Base-by-base conservation (phyloP, 2,888 invertebrate genomes). In the Anticlea derivata region DNA sequence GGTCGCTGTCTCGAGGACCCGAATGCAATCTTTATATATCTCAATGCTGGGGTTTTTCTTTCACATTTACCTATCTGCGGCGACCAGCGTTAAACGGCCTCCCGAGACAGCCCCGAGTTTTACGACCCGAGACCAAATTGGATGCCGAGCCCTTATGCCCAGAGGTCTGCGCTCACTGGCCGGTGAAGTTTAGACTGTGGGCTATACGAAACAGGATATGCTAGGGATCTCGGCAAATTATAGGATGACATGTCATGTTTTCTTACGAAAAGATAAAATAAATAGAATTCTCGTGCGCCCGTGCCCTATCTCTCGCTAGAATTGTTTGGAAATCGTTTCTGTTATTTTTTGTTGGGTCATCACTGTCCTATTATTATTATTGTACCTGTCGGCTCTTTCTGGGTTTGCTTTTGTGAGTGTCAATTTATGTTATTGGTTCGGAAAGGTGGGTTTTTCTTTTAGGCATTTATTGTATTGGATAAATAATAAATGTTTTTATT, bases 221-320 rank as follows among this genome's bases (percentile, higher is more conserved):
- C 44, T 53, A 44, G 58, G 60, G 60, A 63, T 57, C 58, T 57
- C 53, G 38, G 57, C 55, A 63, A 63, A 63, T 63, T 60, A 63
- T 58, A 60, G 58, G 58, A 63, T 63, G 63, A 60, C 60, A 60
- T 63, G 63, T 63, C 58, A 60, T 60, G 60, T 62, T 60, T 57
- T 46, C 58, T 60, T 60, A 58, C 50, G 35, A 23, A 29, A 51
- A 55, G 57, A 63, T 63, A 60, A 63, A 63, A 55, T 60, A 63
- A 63, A 60, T 60, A 58, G 50, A 60, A 52, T 52, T 60, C 20
- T 27, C 49, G 49, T 54, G 40, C 38, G 55, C 41, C 41, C 55
- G 53, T 55, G 54, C 50, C 56, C 38, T 56, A 58, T 62, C 56
- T 56, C 44, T 46, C 30, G 38, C 24, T 20, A 31, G 48, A 53